Percentiles rank a stretch among this genome's conserved stretches.
phyloP scores from a whole-genome alignment of 2,113 vertebrate species.

The Grantiella picta region DNA sequence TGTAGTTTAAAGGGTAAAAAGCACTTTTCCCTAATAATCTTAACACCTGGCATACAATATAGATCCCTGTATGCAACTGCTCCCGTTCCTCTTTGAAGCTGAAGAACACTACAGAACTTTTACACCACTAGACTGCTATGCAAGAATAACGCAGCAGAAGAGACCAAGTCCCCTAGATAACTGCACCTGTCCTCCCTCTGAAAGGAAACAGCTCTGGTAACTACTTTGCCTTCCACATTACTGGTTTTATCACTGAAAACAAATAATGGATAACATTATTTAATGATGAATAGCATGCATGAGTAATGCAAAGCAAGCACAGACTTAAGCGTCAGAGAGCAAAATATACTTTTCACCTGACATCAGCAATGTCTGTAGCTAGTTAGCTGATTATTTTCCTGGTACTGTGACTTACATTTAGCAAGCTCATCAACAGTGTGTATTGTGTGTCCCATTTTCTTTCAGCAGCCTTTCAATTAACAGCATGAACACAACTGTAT shows the following conservation, averaged over 20 bases:
- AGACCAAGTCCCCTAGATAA: not conserved
- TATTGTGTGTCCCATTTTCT: not conserved
- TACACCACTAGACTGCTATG: fast-evolving
- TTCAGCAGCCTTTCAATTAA: not conserved
- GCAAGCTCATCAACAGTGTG: not conserved
- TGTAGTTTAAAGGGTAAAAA: not conserved
- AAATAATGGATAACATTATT: not conserved
- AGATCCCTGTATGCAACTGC: not conserved
- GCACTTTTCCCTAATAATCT: not conserved
- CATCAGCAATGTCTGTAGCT: slow-evolving; percentile 1
- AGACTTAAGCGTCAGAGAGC: not conserved
- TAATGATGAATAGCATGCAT: not conserved
- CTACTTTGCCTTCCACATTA: not conserved
- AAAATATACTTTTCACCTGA: slow-evolving; percentile 2
- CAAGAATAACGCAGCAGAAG: fast-evolving
- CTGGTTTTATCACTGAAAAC: not conserved
- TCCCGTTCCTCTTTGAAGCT: not conserved
- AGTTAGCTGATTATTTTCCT: not conserved
- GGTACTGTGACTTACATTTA: not conserved
- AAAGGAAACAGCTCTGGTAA: not conserved
- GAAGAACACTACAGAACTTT: not conserved
- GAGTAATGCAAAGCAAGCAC: not conserved
- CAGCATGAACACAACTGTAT: not conserved
- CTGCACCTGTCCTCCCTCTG: not conserved
- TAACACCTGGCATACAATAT: not conserved